Conservation (phyloP, 2,797 vertebrate species). For the Peromyscus nudipes region DNA sequence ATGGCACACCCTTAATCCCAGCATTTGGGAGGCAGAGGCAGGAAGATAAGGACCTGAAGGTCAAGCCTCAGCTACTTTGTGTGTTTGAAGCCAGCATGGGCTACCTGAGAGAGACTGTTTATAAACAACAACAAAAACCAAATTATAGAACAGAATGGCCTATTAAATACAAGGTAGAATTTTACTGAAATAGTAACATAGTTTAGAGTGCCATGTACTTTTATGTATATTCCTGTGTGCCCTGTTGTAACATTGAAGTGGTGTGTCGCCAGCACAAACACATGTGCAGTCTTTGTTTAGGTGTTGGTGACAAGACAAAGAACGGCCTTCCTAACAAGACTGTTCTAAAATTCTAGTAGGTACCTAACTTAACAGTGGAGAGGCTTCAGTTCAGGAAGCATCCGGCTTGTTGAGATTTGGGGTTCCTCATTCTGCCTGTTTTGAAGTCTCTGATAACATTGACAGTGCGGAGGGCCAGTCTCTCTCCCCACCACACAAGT, state of each 20-base stretch:
- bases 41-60: background rate
- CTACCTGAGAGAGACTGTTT: background rate
- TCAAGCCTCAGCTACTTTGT: background rate
- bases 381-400: background rate
- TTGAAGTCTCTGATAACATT: background rate
- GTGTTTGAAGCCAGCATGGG: background rate
- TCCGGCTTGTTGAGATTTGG: background rate
- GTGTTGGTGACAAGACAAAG: background rate
- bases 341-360: background rate
- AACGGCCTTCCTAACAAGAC: background rate
- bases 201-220: background rate
- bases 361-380: background rate
- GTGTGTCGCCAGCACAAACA: background rate
- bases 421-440: background rate
- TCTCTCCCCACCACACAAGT: background rate
- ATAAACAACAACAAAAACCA: background rate
- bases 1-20: background rate
- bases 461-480: background rate
- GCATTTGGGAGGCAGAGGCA: background rate
- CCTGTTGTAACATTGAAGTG: background rate
- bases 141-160: background rate
- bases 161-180: background rate
- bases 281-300: background rate
- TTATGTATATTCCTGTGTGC: accelerated
- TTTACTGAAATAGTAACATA: background rate